These are phyloP conservation scores for Pachyramphus minor DNA, from an alignment of 2,113 vertebrate genomes.

Conservation along the genomic window DNA sequence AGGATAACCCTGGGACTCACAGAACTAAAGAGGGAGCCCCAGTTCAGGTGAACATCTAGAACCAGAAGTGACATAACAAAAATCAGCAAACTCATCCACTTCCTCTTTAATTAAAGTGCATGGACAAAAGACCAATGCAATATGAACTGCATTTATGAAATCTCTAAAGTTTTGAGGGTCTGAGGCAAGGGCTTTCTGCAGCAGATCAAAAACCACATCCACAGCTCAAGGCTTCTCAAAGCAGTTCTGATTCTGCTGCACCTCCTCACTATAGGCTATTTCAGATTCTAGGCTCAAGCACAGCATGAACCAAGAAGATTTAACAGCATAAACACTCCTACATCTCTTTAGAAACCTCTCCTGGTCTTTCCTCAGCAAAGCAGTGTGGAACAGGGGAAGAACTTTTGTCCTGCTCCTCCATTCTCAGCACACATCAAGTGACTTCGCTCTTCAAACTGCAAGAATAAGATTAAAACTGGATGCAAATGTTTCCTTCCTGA, in stretches of 20 bases:
- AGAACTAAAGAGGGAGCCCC: neutral
- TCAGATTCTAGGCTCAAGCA: neutral
- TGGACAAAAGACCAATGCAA: neutral
- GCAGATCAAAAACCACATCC: neutral
- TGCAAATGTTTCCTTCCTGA: neutral
- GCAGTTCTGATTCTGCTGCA: neutral
- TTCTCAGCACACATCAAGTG: neutral
- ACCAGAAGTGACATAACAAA: neutral
- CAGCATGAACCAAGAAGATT: neutral
- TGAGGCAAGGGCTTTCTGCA: neutral
- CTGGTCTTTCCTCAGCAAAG: neutral
- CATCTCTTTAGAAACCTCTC: neutral
- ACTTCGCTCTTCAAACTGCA: neutral
- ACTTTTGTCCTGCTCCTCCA: neutral
- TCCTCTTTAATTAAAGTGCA: neutral
- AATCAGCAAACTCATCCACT: neutral
- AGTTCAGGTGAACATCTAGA: neutral
- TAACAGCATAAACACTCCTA: neutral
- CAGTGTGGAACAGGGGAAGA: neutral
- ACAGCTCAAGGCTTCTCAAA: neutral
- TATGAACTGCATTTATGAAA: rapidly evolving
- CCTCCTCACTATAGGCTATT: rapidly evolving
- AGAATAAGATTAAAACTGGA: neutral
- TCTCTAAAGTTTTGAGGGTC: neutral
- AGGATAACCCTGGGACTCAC: neutral